phyloP scores from a whole-genome alignment of 2,797 vertebrate species.

The Remorina albescens region DNA sequence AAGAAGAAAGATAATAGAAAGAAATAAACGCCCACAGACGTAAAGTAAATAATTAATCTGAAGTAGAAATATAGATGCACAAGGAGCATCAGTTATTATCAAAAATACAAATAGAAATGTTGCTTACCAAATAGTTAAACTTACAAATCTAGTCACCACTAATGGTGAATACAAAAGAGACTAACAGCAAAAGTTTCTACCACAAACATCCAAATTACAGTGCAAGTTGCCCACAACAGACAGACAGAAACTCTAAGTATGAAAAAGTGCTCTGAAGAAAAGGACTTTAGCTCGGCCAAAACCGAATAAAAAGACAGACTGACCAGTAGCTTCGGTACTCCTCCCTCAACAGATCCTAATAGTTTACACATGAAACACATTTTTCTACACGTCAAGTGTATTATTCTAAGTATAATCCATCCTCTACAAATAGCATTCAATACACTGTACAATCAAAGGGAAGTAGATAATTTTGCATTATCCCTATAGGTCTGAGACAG shows the following conservation, averaged over 20 bases:
- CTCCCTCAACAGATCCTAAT: constrained; percentile 19
- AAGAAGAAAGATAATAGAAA: constrained; percentile 2
- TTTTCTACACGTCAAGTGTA: constrained; percentile 11
- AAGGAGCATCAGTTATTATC: constrained; percentile 23
- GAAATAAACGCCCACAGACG: constrained; percentile 1
- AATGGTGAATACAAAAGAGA: constrained; percentile 34
- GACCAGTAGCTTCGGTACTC: constrained; percentile 10
- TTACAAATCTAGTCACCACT: constrained; percentile 24
- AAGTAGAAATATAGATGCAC: constrained; percentile 15
- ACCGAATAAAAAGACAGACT: constrained; percentile 39
- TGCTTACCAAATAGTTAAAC: background rate
- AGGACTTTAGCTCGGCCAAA: constrained; percentile 6
- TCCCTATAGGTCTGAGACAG: background rate
- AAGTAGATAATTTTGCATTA: background rate
- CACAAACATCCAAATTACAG: constrained; percentile 50
- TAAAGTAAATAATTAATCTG: background rate
- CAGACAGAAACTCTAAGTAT: constrained; percentile 27
- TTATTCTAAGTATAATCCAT: constrained; percentile 41
- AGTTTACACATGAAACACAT: constrained; percentile 22
- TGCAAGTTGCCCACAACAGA: constrained; percentile 43
- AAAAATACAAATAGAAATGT: constrained; percentile 56
- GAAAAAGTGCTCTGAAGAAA: constrained; percentile 63
- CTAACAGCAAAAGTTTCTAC: constrained; percentile 31
- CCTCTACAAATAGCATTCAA: constrained; percentile 30
- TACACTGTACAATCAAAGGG: constrained; percentile 50